These are phyloP conservation scores for Stichodactyla helianthus DNA, from an alignment of 64 coral and sea anemone species.

Conservation along the genomic window DNA sequence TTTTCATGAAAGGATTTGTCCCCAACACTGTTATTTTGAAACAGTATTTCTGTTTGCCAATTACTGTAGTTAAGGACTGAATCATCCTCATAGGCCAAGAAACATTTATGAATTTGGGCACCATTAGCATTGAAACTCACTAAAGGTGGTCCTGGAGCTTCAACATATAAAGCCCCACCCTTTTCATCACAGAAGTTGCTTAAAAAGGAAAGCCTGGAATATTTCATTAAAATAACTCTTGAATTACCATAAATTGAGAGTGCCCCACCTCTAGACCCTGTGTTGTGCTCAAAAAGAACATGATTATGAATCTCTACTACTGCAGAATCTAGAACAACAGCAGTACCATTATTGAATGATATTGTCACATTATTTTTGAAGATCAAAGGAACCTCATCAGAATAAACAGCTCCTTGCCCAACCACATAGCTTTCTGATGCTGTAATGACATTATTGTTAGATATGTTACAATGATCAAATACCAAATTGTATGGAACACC, in stretches of 20 bases:
- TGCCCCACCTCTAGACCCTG: slow-evolving; percentile 62
- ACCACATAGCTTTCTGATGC: background rate
- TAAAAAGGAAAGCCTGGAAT: slow-evolving; percentile 40
- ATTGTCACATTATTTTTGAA: slow-evolving; percentile 40
- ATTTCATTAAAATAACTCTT: slow-evolving; percentile 52
- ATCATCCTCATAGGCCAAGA: slow-evolving; percentile 58
- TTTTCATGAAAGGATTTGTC: slow-evolving; percentile 1
- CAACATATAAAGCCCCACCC: slow-evolving; percentile 69
- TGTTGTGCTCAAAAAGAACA: slow-evolving; percentile 54
- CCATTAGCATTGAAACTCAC: slow-evolving; percentile 61
- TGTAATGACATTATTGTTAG: slow-evolving; percentile 29
- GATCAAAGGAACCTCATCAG: slow-evolving; percentile 41
- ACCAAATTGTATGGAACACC: slow-evolving; percentile 43
- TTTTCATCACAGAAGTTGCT: slow-evolving; percentile 54
- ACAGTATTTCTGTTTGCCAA: slow-evolving; percentile 60
- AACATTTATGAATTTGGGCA: slow-evolving; percentile 46
- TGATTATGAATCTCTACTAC: slow-evolving; percentile 30
- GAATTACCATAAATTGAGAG: slow-evolving; percentile 71
- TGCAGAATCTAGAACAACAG: slow-evolving; percentile 65
- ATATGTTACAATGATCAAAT: slow-evolving; percentile 42
- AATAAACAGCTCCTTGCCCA: slow-evolving; percentile 73
- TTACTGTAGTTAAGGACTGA: slow-evolving; percentile 29
- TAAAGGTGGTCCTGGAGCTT: slow-evolving; percentile 62
- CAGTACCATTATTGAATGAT: slow-evolving; percentile 41
- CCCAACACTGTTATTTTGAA: slow-evolving; percentile 41